A percentile compares a stretch with the other conserved stretches of the same genome.
Conservation (phyloP, 2,113 vertebrate genomes). For the Neodontobutis hainanensis region DNA sequence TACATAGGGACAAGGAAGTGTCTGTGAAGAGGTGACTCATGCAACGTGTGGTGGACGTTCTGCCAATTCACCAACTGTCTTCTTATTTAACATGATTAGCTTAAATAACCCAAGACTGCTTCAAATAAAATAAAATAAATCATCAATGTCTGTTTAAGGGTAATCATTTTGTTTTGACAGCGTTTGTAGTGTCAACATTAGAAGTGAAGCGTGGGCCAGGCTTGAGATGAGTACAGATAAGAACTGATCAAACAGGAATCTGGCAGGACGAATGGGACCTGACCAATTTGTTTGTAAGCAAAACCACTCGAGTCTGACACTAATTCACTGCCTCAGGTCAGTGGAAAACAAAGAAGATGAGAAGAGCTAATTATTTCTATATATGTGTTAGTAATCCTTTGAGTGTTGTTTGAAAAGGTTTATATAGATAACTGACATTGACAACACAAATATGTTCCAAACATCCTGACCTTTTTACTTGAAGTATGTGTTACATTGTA, state of each 20-base stretch:
- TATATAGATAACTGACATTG: too few species aligned
- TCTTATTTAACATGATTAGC: background rate
- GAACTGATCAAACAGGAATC: constrained; percentile 17
- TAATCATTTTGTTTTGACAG: background rate
- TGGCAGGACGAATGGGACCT: background rate
- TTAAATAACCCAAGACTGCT: background rate
- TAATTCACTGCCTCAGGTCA: background rate
- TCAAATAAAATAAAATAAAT: background rate
- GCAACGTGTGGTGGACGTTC: constrained; percentile 1
- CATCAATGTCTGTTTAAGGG: background rate
- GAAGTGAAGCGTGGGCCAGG: background rate
- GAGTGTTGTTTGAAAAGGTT: too few species aligned
- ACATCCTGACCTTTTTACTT: too few species aligned
- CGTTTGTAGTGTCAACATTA: background rate
- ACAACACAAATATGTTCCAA: too few species aligned
- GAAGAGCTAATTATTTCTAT: background rate
- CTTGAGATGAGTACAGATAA: constrained; percentile 5
- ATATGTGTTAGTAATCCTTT: too few species aligned
- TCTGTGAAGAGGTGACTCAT: constrained; percentile 29
- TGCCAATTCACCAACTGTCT: background rate
- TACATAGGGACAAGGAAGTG: constrained; percentile 1
- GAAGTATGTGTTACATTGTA: too few species aligned
- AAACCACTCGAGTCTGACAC: constrained; percentile 3
- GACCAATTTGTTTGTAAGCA: constrained; percentile 34
- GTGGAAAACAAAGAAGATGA: background rate